Evolutionary conservation across 2,888 invertebrate species (phyloP).

Genomic region (Craniophora ligustri): DNA sequence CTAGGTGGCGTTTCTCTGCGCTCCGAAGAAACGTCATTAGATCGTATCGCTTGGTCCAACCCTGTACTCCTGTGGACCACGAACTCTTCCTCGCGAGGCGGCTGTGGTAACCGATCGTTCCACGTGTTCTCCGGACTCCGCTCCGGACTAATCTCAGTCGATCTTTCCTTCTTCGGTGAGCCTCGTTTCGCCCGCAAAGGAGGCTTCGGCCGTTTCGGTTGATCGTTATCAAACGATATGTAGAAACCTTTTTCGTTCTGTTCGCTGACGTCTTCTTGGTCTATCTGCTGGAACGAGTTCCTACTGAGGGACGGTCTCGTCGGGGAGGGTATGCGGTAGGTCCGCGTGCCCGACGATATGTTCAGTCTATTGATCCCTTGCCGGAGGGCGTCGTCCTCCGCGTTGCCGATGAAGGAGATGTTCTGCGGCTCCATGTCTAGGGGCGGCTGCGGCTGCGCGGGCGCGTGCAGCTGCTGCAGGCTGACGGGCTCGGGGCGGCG

Average conservation of each 20-base stretch:
- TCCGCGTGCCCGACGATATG: constrained; percentile 95
- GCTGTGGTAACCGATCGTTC: constrained; percentile 64
- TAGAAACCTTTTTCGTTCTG: constrained; percentile 95
- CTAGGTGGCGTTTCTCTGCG: constrained; percentile 66
- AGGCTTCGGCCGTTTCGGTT: constrained; percentile 96
- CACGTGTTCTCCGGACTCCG: constrained; percentile 72
- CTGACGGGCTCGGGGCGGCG: constrained; percentile 79
- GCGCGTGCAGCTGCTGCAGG: constrained; percentile 83
- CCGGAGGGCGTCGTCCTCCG: constrained; percentile 87
- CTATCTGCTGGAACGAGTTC: constrained; percentile 91
- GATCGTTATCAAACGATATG: constrained; percentile 96
- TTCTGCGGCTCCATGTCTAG: constrained; percentile 98
- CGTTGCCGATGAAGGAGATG: constrained; percentile 96
- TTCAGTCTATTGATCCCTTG: constrained; percentile 93
- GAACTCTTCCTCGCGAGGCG: constrained; percentile 63
- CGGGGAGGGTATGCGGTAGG: constrained; percentile 96
- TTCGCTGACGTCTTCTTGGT: constrained; percentile 77
- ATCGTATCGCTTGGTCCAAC: constrained; percentile 52
- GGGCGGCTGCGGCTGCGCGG: constrained; percentile 88
- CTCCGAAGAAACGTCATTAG: constrained; percentile 63
- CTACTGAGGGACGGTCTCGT: constrained; percentile 92
- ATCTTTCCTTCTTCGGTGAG: constrained; percentile 93
- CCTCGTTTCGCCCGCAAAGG: constrained; percentile 92
- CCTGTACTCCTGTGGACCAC: constrained; percentile 61
- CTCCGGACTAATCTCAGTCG: constrained; percentile 73